These are phyloP conservation scores for Ariolimax columbianus DNA, from an alignment of 2,888 invertebrate species.

Conservation along the genomic window DNA sequence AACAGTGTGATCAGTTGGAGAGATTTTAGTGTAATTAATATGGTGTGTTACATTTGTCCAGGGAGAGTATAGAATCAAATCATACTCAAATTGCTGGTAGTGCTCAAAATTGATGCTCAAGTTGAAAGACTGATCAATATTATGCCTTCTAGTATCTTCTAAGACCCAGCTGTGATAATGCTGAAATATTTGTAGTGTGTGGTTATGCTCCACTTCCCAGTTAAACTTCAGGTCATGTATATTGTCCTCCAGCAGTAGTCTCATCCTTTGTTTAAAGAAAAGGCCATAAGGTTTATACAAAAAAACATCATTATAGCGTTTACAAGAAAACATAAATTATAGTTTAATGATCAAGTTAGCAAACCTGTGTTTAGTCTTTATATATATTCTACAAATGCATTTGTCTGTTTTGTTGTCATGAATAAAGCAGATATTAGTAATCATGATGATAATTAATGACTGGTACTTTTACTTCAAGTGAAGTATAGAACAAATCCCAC, in stretches of 20 bases:
- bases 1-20: conserved; percentile 12
- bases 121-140: conserved; percentile 36
- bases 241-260: background rate
- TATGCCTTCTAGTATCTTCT: conserved; percentile 26
- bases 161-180: conserved; percentile 41
- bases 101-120: conserved; percentile 24
- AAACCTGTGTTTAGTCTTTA: background rate
- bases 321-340: background rate
- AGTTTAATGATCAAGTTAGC: background rate
- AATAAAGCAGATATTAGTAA: too few relatives aligned
- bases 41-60: conserved; percentile 39
- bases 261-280: conserved; percentile 26
- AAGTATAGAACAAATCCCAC: too few relatives aligned
- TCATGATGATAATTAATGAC: too few relatives aligned
- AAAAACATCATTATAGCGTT: background rate
- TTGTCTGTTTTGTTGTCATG: too few relatives aligned
- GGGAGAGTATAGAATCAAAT: conserved; percentile 25
- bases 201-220: conserved; percentile 14
- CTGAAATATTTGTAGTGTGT: conserved; percentile 20
- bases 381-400: background rate
- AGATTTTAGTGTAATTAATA: conserved; percentile 32
- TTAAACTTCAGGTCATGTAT: conserved; percentile 28
- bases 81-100: conserved; percentile 31
- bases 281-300: background rate
- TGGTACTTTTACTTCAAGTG: too few relatives aligned